Base-by-base conservation (phyloP, 1,140 invertebrate species). In the Drosophila teissieri region DNA sequence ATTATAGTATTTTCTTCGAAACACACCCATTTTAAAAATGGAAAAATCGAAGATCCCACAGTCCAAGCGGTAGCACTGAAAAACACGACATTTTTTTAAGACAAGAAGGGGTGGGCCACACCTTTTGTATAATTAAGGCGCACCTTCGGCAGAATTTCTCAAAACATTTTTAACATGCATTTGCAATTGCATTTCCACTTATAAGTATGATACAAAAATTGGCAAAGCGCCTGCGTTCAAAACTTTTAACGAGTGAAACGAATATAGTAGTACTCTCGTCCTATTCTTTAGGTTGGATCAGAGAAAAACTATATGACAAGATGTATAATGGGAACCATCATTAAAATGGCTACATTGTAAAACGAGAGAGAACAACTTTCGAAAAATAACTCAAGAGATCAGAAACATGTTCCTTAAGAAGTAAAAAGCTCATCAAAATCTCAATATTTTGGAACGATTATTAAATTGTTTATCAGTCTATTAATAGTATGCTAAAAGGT, bases 121-220 rank as follows among this genome's bases (percentile, higher is more conserved):
- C 60, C 62, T 69, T 69, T 55, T 36, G 42, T 40, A 56, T 34
- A 70, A 70, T 39, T 54, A 53, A 24, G 39, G 51, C 63, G 52
- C 73, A 82, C 79, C 74, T 78, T 34, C 37, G 14, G 36, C 24
- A 45, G 36, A 77, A 64, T 64, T 67, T 67, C 17, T 15, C 14
- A 17, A 24, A 49, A 49, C 55, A 65, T 67, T 42, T 67, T 40
- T 17, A 31, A 37, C 44, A 44, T 62, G 63, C 56, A 62, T 63
- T 27, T 64, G 19, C 36, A 69, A 70, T 82, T 88, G 83, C 75
- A 86, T 88, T 88, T 69, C 63, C 45, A 63, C 63, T 58, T 86
- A 79, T 79, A 88, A 86, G 79, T 86, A 82, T 82, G 60, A 86
- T 73, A 69, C 62, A 54, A 83, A 73, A 60, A 24, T 62, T 75